Evolutionary conservation across 2,888 invertebrate genomes (phyloP).

Genomic region (Ametastegia equiseti): DNA sequence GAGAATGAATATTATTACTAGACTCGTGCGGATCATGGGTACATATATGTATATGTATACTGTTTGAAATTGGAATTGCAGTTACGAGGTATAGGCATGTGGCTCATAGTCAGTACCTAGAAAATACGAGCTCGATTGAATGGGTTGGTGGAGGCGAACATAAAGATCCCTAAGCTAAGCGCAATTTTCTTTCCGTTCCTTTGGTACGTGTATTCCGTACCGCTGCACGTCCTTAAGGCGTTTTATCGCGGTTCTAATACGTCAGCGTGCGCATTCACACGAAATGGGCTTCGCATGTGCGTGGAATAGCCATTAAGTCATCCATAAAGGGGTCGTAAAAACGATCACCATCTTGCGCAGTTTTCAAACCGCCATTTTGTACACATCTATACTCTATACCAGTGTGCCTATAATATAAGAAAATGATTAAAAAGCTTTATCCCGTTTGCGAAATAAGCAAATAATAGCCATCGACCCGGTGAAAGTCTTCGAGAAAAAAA

Average conservation of each 20-base stretch:
- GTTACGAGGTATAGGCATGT: neutral
- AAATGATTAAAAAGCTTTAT: neutral
- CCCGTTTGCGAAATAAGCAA: neutral
- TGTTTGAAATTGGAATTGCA: neutral
- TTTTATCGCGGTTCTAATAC: conserved; percentile 57
- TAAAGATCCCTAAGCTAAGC: conserved; percentile 16
- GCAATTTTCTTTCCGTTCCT: conserved; percentile 39
- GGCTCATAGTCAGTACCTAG: neutral
- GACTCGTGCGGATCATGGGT: neutral
- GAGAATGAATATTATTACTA: neutral
- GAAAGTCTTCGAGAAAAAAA: neutral
- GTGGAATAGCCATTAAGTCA: conserved; percentile 60
- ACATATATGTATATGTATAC: too few species aligned
- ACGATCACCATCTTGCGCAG: conserved; percentile 60
- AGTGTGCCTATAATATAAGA: neutral
- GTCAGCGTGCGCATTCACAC: conserved; percentile 58
- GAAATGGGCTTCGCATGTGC: conserved; percentile 59
- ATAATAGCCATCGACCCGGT: neutral
- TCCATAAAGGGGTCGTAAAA: conserved; percentile 66
- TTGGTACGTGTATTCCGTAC: neutral
- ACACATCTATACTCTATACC: neutral
- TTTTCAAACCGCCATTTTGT: conserved; percentile 37
- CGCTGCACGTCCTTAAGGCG: conserved; percentile 19
- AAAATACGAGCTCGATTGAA: conserved; percentile 15
- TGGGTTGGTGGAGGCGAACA: conserved; percentile 16